These are phyloP conservation scores for Hylia prasina DNA, from an alignment of 2,113 vertebrate species.

Conservation along the genomic window DNA sequence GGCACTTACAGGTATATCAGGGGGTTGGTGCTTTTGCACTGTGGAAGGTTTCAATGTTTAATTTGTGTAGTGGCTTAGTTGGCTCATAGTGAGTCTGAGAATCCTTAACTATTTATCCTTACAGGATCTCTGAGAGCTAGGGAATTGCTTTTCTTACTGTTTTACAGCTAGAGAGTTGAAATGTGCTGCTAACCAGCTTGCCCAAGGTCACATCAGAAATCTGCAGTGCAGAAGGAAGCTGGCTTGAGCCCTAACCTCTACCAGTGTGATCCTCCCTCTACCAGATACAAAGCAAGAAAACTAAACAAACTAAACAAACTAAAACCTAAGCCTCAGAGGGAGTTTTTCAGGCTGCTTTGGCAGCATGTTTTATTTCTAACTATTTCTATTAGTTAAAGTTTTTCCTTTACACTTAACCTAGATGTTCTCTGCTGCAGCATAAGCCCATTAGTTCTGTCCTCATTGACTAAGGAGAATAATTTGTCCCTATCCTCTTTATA, in stretches of 20 bases:
- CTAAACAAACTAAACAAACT: no score
- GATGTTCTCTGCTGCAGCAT: background rate
- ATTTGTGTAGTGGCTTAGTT: background rate
- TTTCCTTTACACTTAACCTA: conserved; percentile 38
- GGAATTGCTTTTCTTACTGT: background rate
- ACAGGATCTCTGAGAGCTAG: background rate
- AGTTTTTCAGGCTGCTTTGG: background rate
- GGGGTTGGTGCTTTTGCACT: background rate
- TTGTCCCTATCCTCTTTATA: conserved; percentile 10
- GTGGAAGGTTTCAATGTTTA: background rate
- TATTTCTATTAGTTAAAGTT: background rate
- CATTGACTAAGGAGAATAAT: conserved; percentile 30
- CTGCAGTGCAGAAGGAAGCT: background rate
- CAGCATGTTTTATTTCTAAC: background rate
- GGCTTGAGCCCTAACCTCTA: background rate
- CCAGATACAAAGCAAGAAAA: background rate
- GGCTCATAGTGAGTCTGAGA: background rate
- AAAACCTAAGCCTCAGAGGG: background rate
- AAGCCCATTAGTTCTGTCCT: conserved; percentile 30
- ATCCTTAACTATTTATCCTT: conserved; percentile 24
- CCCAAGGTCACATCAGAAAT: background rate
- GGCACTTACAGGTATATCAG: background rate
- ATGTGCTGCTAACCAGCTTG: background rate
- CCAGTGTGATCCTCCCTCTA: background rate
- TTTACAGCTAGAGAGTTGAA: background rate